A percentile compares a stretch with the other conserved stretches of the same genome.
phyloP scores from a whole-genome alignment of 2,113 vertebrate genomes.

The Anguilla rostrata region DNA sequence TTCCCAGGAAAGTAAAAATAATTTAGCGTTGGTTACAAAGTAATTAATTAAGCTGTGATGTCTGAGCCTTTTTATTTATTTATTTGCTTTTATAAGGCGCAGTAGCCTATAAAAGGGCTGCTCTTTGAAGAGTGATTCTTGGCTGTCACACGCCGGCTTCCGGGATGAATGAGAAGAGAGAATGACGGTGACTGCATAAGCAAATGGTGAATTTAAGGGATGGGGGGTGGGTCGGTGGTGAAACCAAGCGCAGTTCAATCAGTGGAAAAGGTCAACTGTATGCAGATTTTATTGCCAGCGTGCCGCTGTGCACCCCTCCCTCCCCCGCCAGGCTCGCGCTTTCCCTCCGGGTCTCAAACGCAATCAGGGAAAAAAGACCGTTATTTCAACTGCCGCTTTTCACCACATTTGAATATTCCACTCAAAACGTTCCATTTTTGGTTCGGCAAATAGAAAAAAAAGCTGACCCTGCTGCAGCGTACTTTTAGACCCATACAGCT shows the following conservation, averaged over 20 bases:
- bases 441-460: conserved; percentile 25
- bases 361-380: conserved; percentile 62
- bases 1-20: too few species aligned
- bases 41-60: neutral
- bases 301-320: conserved; percentile 29
- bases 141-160: neutral
- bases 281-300: conserved; percentile 51
- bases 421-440: conserved; percentile 27
- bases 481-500: conserved; percentile 50
- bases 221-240: conserved; percentile 43
- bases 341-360: conserved; percentile 45
- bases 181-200: neutral
- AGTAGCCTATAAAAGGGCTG: neutral
- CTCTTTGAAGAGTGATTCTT: neutral
- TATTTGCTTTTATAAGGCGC: too few species aligned
- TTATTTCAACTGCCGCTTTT: conserved; percentile 54
- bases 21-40: neutral
- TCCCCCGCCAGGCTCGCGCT: conserved; percentile 32
- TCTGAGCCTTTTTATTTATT: neutral
- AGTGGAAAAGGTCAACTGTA: conserved; percentile 71
- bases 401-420: conserved; percentile 65
- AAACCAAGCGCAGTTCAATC: conserved; percentile 60
- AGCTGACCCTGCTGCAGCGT: conserved; percentile 39
- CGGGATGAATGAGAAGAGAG: neutral
- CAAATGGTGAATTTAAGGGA: neutral